Conservation (phyloP, 2,888 invertebrate species). For the Lissocephala sabroskyi region DNA sequence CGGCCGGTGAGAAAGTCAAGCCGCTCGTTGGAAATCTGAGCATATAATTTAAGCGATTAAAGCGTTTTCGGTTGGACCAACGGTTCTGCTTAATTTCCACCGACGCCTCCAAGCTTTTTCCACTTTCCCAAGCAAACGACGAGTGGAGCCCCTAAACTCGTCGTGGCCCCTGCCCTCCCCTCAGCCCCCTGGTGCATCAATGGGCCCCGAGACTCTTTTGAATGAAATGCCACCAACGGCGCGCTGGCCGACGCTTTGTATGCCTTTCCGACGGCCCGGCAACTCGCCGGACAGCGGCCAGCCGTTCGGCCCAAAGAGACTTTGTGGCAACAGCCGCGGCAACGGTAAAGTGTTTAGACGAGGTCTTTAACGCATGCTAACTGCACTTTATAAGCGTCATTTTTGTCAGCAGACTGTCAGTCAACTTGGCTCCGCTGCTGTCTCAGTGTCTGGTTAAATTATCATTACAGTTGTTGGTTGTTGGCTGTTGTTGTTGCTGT, state of each 20-base stretch:
- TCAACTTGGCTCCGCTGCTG: too few relatives aligned
- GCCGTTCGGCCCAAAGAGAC: neutral
- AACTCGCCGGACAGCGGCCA: neutral
- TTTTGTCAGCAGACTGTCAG: conserved; percentile 23
- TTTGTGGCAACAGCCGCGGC: conserved; percentile 49
- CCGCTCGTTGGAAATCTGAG: neutral
- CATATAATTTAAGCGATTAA: conserved; percentile 6
- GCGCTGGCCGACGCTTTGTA: neutral
- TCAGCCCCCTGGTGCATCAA: too few relatives aligned
- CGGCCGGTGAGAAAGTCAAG: conserved; percentile 1
- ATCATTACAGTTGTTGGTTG: conserved; percentile 7
- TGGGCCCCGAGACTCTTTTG: too few relatives aligned
- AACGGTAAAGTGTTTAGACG: conserved; percentile 49
- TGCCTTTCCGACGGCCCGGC: neutral
- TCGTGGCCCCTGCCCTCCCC: too few relatives aligned
- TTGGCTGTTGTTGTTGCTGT: neutral
- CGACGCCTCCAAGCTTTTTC: neutral
- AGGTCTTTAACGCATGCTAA: conserved; percentile 49
- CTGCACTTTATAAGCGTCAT: conserved; percentile 46
- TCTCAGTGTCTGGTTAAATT: conserved; percentile 8
- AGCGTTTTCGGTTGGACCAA: conserved; percentile 6
- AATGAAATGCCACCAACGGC: too few relatives aligned
- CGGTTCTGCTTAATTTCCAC: conserved; percentile 6
- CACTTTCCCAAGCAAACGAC: neutral
- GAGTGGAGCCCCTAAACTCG: neutral